Percentiles rank a stretch among this genome's conserved stretches.
These are phyloP conservation scores for Aythya fuligula DNA, from an alignment of 2,797 vertebrate species.

Conservation along the genomic window DNA sequence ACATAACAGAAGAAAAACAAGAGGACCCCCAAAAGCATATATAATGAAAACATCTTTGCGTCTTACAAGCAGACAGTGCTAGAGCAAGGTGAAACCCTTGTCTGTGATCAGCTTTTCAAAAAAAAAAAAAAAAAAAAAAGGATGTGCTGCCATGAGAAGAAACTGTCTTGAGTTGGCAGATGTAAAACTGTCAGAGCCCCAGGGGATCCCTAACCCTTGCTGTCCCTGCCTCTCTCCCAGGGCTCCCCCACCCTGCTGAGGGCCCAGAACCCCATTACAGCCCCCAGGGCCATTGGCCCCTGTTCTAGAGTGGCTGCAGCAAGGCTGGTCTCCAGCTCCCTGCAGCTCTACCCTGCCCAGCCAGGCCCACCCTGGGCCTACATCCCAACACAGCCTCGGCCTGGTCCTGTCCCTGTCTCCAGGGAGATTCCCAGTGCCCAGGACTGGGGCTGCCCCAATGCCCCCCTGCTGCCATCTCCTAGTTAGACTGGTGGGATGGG, in stretches of 20 bases:
- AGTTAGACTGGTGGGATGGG: not conserved
- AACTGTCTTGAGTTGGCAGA: not conserved
- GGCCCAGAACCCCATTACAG: not conserved
- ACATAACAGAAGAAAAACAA: not conserved
- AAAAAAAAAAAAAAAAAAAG: not conserved
- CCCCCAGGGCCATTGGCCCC: no score
- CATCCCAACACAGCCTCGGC: not conserved
- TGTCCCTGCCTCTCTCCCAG: no score
- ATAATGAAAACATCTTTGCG: not conserved
- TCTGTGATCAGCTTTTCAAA: not conserved
- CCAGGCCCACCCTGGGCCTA: rapidly evolving
- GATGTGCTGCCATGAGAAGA: not conserved
- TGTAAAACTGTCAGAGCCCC: rapidly evolving
- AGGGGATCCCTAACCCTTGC: not conserved
- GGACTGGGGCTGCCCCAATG: not conserved
- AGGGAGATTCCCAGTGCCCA: not conserved
- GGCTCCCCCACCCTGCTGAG: no score
- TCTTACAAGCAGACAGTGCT: not conserved
- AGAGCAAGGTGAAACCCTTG: not conserved
- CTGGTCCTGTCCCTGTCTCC: not conserved
- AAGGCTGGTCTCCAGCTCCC: not conserved
- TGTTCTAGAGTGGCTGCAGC: rapidly evolving
- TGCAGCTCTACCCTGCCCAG: not conserved
- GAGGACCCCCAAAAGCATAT: not conserved
- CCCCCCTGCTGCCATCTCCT: not conserved